These are phyloP conservation scores for Phylloscopus whistleri DNA, from an alignment of 2,113 vertebrate genomes.

Conservation along the genomic window DNA sequence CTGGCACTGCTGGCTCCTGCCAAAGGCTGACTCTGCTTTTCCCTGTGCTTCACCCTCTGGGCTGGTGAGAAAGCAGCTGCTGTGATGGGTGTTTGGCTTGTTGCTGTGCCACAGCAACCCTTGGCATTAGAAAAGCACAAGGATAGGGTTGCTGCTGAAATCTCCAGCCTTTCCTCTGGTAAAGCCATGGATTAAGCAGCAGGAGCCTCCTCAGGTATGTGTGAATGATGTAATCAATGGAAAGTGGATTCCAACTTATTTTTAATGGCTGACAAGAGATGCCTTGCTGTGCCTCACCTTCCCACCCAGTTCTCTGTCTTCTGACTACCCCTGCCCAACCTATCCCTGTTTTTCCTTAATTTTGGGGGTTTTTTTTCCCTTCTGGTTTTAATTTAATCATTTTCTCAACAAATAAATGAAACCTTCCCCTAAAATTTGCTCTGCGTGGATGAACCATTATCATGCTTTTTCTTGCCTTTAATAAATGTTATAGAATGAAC, in stretches of 20 bases:
- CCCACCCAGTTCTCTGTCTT: not conserved
- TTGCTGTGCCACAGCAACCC: not conserved
- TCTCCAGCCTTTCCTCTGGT: not conserved
- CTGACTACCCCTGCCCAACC: not conserved
- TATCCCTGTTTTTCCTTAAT: not conserved
- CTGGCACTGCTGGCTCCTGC: not conserved
- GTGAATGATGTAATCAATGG: not conserved
- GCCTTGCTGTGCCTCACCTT: not conserved
- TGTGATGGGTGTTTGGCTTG: rapidly evolving
- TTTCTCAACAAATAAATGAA: not conserved
- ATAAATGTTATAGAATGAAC: not conserved
- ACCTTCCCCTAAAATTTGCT: not conserved
- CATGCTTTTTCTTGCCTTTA: not conserved
- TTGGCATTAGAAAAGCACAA: not conserved
- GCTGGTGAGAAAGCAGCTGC: not conserved
- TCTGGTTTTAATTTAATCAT: not conserved
- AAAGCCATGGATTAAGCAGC: not conserved
- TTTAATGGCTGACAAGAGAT: not conserved
- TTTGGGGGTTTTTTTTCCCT: not conserved
- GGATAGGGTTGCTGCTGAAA: not conserved
- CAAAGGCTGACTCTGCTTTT: rapidly evolving
- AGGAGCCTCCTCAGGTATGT: not conserved
- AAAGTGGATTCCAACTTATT: not conserved
- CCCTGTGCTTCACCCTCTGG: not conserved
- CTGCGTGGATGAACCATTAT: not conserved